These are phyloP conservation scores for Aurelia sp. DNA, from an alignment of 30 jellyfish, hydroid and myxozoan species.

Conservation along the genomic window DNA sequence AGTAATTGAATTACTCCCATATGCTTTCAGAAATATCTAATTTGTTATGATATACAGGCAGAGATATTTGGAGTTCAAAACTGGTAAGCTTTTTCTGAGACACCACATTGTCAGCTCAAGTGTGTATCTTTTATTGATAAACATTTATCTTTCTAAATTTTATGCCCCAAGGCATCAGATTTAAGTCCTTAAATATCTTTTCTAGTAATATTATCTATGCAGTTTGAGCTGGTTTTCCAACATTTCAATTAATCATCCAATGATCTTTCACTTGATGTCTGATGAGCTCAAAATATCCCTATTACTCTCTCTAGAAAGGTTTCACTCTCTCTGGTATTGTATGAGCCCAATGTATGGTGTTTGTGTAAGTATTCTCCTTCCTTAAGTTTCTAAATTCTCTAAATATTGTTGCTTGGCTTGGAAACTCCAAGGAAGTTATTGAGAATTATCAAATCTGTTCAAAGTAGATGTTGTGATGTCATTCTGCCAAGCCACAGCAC, in stretches of 20 bases:
- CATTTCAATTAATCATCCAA: not conserved
- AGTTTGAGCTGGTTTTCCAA: too few relatives aligned
- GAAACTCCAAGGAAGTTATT: not conserved
- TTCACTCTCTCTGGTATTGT: not conserved
- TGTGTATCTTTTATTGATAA: too few relatives aligned
- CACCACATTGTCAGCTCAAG: too few relatives aligned
- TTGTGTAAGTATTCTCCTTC: not conserved
- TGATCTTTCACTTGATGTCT: not conserved
- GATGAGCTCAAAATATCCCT: not conserved
- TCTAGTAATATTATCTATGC: too few relatives aligned
- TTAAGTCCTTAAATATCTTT: too few relatives aligned
- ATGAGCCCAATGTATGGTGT: not conserved
- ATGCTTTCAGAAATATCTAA: too few relatives aligned
- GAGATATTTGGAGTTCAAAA: too few relatives aligned
- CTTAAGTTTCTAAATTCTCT: not conserved
- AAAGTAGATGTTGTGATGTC: constrained; percentile 26
- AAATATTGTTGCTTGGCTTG: not conserved
- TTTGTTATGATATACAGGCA: too few relatives aligned
- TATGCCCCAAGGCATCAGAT: too few relatives aligned
- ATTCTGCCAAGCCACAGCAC: constrained; percentile 77
- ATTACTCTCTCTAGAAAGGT: not conserved
- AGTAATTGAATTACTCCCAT: too few relatives aligned
- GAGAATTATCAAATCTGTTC: constrained; percentile 23
- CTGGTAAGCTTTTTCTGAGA: too few relatives aligned
- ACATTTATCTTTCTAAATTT: too few relatives aligned